phyloP scores from a whole-genome alignment of 1,140 invertebrate genomes.

The Neuroterus valhalla region DNA sequence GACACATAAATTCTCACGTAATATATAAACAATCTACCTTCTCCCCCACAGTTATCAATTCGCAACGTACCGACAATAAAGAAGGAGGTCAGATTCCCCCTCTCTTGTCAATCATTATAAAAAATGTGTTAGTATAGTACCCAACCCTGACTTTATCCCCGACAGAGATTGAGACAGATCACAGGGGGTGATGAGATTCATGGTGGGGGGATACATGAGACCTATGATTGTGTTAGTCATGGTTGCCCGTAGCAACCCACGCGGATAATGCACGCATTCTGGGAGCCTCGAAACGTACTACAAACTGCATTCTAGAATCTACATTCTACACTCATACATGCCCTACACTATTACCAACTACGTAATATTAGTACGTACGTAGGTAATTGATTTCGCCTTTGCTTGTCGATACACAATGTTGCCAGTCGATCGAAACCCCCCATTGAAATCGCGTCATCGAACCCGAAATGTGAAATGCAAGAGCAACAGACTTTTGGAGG shows the following conservation, averaged over 20 bases:
- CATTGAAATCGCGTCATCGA: neutral
- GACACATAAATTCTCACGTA: too few species aligned
- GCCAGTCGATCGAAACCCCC: neutral
- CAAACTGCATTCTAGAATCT: too few species aligned
- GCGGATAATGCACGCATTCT: slow-evolving; percentile 53
- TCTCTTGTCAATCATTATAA: slow-evolving; percentile 10
- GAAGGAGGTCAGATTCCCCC: too few species aligned
- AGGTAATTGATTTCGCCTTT: slow-evolving; percentile 68
- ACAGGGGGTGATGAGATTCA: slow-evolving; percentile 18
- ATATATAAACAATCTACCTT: neutral
- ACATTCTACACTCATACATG: too few species aligned
- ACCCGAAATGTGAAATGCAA: neutral
- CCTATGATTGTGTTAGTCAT: slow-evolving; percentile 61
- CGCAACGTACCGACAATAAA: neutral
- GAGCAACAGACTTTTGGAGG: neutral
- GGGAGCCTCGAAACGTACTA: slow-evolving; percentile 34
- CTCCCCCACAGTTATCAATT: neutral
- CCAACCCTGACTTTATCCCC: neutral
- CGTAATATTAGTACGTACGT: slow-evolving; percentile 7
- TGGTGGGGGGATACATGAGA: slow-evolving; percentile 31
- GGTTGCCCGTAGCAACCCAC: slow-evolving; percentile 70
- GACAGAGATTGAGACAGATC: slow-evolving; percentile 41
- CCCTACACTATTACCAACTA: too few species aligned
- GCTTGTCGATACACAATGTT: slow-evolving; percentile 43
- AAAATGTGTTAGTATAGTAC: neutral